Percentiles rank a stretch among this genome's conserved stretches.
phyloP scores from a whole-genome alignment of 2,888 invertebrate genomes.

The Andrena trimmerana region DNA sequence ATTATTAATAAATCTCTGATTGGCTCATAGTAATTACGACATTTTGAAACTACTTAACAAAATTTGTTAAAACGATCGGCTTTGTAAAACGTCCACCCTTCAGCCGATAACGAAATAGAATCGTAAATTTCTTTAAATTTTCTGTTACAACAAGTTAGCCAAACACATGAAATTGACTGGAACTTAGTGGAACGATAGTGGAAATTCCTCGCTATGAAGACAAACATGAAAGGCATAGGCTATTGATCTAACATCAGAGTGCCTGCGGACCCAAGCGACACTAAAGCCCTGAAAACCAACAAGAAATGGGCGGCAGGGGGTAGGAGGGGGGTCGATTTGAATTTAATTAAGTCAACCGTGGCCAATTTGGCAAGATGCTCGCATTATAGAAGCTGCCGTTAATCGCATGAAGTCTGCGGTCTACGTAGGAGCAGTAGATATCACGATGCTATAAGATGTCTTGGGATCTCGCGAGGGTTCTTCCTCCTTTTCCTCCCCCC shows the following conservation, averaged over 20 bases:
- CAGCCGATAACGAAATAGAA: too few species aligned
- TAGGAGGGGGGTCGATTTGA: slow-evolving; percentile 52
- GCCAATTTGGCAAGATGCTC: slow-evolving; percentile 74
- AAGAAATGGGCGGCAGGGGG: background rate
- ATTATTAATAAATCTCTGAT: too few species aligned
- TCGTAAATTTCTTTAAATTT: too few species aligned
- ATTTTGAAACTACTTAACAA: too few species aligned
- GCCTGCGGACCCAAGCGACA: background rate
- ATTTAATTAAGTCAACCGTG: slow-evolving; percentile 70
- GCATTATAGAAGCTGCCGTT: slow-evolving; percentile 72
- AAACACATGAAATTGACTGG: background rate
- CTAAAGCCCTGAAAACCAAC: slow-evolving; percentile 2
- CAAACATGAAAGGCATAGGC: background rate
- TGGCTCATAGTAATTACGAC: too few species aligned
- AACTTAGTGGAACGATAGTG: background rate
- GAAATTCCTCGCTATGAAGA: background rate
- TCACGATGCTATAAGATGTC: slow-evolving; percentile 75
- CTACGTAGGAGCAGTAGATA: slow-evolving; percentile 66
- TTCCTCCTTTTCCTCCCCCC: slow-evolving; percentile 34
- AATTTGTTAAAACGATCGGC: too few species aligned
- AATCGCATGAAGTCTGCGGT: slow-evolving; percentile 78
- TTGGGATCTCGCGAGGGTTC: slow-evolving; percentile 70
- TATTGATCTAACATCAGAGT: background rate
- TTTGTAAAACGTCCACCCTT: too few species aligned
- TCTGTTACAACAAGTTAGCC: background rate